These are phyloP conservation scores for Manis javanica DNA, from an alignment of 2,797 vertebrate genomes.

Conservation along the genomic window DNA sequence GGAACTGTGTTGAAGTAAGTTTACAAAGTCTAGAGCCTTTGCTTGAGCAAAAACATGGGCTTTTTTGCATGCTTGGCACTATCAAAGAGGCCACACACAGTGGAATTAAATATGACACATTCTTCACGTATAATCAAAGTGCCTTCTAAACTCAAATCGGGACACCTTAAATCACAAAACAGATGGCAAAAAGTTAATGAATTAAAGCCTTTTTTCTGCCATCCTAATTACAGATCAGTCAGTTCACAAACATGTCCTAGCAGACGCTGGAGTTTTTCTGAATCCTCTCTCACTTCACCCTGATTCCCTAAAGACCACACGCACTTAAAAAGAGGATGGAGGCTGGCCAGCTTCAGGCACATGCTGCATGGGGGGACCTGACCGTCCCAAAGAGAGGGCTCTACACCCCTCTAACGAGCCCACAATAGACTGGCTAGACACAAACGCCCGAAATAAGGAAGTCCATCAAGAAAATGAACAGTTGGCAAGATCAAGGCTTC, in stretches of 20 bases:
- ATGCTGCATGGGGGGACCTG: neutral
- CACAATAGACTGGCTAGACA: slow-evolving; percentile 62
- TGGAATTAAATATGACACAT: slow-evolving; percentile 41
- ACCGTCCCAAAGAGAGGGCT: slow-evolving; percentile 30
- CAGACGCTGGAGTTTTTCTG: slow-evolving; percentile 22
- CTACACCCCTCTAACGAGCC: slow-evolving; percentile 43
- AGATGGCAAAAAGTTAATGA: slow-evolving; percentile 61
- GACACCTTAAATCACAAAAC: slow-evolving; percentile 52
- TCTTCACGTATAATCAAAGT: slow-evolving; percentile 59
- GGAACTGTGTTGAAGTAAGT: neutral
- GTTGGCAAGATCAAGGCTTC: slow-evolving; percentile 70
- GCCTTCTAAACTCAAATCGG: slow-evolving; percentile 49
- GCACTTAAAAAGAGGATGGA: slow-evolving; percentile 63
- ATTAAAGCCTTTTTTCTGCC: slow-evolving; percentile 43
- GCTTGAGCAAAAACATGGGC: neutral
- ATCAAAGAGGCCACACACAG: neutral
- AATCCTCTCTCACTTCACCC: slow-evolving; percentile 53
- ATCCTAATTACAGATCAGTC: slow-evolving; percentile 49
- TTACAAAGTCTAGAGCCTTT: neutral
- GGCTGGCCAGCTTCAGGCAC: slow-evolving; percentile 62
- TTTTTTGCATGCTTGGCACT: neutral
- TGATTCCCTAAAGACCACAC: slow-evolving; percentile 66
- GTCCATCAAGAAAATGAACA: slow-evolving; percentile 78
- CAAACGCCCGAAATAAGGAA: slow-evolving; percentile 63
- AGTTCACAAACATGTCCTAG: slow-evolving; percentile 18